A percentile compares a stretch with the other conserved stretches of the same genome.
Evolutionary conservation across 2,113 vertebrate genomes (phyloP).

Genomic region (Xiphias gladius): DNA sequence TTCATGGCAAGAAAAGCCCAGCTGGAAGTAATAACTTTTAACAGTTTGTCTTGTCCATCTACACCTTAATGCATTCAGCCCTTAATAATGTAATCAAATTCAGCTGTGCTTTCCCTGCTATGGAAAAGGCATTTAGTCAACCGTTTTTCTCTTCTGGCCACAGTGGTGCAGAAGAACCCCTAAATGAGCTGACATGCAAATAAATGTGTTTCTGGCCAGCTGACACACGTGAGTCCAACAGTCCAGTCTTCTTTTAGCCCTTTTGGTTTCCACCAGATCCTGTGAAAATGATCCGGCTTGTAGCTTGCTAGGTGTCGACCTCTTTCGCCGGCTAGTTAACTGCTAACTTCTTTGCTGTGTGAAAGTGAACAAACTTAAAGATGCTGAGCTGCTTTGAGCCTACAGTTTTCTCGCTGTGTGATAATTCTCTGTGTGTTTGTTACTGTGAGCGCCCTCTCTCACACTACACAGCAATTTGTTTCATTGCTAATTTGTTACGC

Average conservation of each 20-base stretch:
- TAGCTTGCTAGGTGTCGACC: not conserved
- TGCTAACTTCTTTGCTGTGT: not conserved
- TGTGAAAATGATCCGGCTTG: not conserved
- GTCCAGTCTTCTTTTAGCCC: not conserved
- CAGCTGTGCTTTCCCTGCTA: not conserved
- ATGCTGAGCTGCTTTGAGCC: not conserved
- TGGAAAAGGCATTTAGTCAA: not conserved
- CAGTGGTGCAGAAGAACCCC: not conserved
- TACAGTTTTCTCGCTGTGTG: too few species aligned
- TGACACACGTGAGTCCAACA: not conserved
- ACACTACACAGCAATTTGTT: too few species aligned
- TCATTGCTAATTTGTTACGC: too few species aligned
- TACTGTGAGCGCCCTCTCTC: too few species aligned
- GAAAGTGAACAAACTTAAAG: too few species aligned
- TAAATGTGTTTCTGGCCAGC: too few species aligned
- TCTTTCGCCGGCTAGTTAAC: not conserved
- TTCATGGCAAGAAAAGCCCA: not conserved
- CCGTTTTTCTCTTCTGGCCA: not conserved
- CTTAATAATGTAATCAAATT: not conserved
- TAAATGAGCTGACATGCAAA: not conserved
- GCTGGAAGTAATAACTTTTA: constrained; percentile 15
- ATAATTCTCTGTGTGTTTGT: too few species aligned
- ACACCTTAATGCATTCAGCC: not conserved
- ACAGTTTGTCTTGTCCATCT: not conserved
- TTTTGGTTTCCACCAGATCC: not conserved